These are phyloP conservation scores for Cherax destructor DNA, from an alignment of 1,140 invertebrate genomes.

Conservation along the genomic window DNA sequence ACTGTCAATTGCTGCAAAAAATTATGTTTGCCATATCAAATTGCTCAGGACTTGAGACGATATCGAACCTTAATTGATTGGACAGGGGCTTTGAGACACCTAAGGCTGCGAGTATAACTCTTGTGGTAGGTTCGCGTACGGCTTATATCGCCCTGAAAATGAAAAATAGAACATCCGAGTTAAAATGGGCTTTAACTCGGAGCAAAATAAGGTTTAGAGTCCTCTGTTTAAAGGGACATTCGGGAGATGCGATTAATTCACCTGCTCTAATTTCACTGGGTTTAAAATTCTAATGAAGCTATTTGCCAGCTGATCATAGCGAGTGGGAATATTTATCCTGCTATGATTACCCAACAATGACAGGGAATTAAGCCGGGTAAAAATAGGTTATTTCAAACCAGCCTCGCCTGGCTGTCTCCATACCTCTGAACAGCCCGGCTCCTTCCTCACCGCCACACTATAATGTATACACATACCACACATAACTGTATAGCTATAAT, in stretches of 20 bases:
- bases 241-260: conserved; percentile 58
- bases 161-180: background rate
- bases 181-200: conserved; percentile 5
- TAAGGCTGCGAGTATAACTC: conserved; percentile 9
- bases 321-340: conserved; percentile 54
- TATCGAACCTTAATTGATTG: conserved; percentile 69
- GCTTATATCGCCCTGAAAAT: background rate
- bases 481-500: no score
- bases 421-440: no score
- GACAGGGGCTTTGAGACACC: conserved; percentile 53
- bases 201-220: conserved; percentile 23
- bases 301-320: conserved; percentile 56
- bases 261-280: conserved; percentile 66
- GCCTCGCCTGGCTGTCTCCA: background rate
- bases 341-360: conserved; percentile 64
- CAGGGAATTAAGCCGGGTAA: conserved; percentile 38
- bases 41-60: conserved; percentile 69
- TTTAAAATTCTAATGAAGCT: conserved; percentile 69
- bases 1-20: conserved; percentile 66
- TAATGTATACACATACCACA: no score
- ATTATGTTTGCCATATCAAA: conserved; percentile 67
- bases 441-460: background rate
- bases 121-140: background rate
- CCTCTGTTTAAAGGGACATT: background rate
- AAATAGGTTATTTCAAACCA: conserved; percentile 32